A percentile compares a stretch with the other conserved stretches of the same genome.
Conservation (phyloP, 2,888 invertebrate genomes). For the Patella depressa region DNA sequence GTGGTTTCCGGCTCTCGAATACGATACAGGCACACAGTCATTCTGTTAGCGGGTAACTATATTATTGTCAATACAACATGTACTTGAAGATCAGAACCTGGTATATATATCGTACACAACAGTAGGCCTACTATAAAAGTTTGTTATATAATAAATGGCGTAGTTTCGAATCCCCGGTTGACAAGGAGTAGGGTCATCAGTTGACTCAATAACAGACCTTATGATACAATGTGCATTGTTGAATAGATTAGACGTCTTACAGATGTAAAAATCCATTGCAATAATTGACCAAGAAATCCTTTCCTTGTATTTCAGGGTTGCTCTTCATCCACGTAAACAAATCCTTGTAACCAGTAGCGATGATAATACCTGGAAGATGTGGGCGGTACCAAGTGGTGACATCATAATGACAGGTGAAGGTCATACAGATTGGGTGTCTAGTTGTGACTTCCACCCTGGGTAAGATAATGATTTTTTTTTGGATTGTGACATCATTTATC, state of each 20-base stretch:
- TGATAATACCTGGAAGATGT: conserved; percentile 72
- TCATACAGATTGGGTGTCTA: conserved; percentile 71
- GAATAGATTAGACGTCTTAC: no score
- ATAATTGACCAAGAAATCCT: neutral
- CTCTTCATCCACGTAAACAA: conserved; percentile 69
- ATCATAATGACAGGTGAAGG: conserved; percentile 71
- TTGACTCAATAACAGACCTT: no score
- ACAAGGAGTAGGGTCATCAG: no score
- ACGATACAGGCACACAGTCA: conserved; percentile 68
- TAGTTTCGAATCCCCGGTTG: no score
- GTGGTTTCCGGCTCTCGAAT: conserved; percentile 67
- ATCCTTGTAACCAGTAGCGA: conserved; percentile 71
- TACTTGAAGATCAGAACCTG: no score
- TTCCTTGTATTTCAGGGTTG: conserved; percentile 55
- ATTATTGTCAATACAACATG: neutral
- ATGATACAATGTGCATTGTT: no score
- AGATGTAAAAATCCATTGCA: no score
- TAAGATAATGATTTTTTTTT: conserved; percentile 40
- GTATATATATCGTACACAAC: no score
- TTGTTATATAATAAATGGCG: no score
- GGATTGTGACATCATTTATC: no score
- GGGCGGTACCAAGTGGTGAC: conserved; percentile 69
- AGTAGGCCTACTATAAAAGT: no score
- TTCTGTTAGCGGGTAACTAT: conserved; percentile 68
- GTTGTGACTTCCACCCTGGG: conserved; percentile 71